Evolutionary conservation across 1,140 invertebrate genomes (phyloP).

Genomic region (Meteorus sp.): DNA sequence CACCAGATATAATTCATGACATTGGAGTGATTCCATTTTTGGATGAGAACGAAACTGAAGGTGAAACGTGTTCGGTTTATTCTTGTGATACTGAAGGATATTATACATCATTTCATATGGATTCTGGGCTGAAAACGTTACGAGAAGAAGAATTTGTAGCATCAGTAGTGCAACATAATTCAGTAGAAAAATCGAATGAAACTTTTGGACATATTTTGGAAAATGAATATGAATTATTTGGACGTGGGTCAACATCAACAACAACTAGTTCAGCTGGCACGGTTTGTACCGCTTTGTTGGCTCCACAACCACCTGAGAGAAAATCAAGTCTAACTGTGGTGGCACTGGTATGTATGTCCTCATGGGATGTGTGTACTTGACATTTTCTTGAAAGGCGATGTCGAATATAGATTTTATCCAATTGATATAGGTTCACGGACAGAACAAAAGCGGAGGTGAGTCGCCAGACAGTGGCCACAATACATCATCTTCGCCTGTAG

Average conservation of each 20-base stretch:
- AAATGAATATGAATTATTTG: conserved; percentile 87
- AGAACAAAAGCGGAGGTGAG: conserved; percentile 65
- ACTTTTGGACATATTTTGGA: conserved; percentile 65
- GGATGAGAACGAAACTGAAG: conserved; percentile 87
- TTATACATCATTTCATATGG: conserved; percentile 96
- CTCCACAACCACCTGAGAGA: conserved; percentile 75
- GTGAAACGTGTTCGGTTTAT: conserved; percentile 90
- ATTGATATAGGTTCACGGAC: conserved; percentile 61
- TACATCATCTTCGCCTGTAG: conserved; percentile 78
- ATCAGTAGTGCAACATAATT: conserved; percentile 45
- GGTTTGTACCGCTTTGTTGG: conserved; percentile 78
- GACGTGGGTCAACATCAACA: conserved; percentile 84
- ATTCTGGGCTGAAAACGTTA: conserved; percentile 86
- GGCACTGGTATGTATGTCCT: conserved; percentile 58
- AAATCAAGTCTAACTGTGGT: conserved; percentile 65
- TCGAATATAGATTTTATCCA: background rate
- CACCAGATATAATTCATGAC: conserved; percentile 72
- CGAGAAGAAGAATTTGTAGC: conserved; percentile 71
- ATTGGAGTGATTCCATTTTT: conserved; percentile 69
- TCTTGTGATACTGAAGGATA: conserved; percentile 96
- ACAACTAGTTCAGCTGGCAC: conserved; percentile 88
- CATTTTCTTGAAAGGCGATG: background rate
- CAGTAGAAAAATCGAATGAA: conserved; percentile 47
- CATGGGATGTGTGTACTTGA: too few relatives aligned
- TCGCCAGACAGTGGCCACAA: conserved; percentile 80